phyloP scores from a whole-genome alignment of 2,888 invertebrate species.

The Synergus umbraculus region DNA sequence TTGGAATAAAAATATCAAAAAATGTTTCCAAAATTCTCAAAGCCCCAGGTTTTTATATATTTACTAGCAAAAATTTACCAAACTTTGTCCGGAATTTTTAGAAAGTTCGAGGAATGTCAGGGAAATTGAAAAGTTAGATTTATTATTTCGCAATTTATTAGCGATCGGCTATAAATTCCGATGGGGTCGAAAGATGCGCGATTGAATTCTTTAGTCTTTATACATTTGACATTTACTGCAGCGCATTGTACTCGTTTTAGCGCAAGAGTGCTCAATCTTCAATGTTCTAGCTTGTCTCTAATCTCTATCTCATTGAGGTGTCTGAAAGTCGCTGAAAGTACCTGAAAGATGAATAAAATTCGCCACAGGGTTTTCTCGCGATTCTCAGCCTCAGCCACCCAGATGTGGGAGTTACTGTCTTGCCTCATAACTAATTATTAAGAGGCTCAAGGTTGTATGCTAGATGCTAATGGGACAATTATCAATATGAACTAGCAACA shows the following conservation, averaged over 20 bases:
- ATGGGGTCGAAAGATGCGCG: slow-evolving; percentile 16
- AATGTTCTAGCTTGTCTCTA: slow-evolving; percentile 33
- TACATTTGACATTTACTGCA: slow-evolving; percentile 37
- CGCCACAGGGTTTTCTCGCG: slow-evolving; percentile 16
- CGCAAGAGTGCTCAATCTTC: slow-evolving; percentile 15
- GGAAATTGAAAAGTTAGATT: too few relatives aligned
- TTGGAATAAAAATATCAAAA: too few relatives aligned
- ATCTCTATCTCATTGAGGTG: slow-evolving; percentile 5
- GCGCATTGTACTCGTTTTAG: slow-evolving; percentile 29
- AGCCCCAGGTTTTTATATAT: too few relatives aligned
- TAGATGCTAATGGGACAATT: slow-evolving; percentile 23
- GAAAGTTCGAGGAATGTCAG: too few relatives aligned
- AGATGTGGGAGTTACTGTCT: slow-evolving; percentile 24
- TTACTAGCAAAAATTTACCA: too few relatives aligned
- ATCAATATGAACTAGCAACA: not conserved
- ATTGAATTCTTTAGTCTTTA: slow-evolving; percentile 14
- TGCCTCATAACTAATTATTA: slow-evolving; percentile 30
- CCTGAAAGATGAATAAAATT: slow-evolving; percentile 20
- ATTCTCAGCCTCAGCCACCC: slow-evolving; percentile 9
- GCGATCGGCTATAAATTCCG: slow-evolving; percentile 17
- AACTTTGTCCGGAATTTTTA: too few relatives aligned
- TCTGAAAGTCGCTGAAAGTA: slow-evolving; percentile 12
- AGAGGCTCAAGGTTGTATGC: slow-evolving; percentile 31
- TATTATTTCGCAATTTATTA: slow-evolving; percentile 2
- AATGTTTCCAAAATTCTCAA: too few relatives aligned